Percentiles rank a stretch among this genome's conserved stretches.
Conservation (phyloP, 2,888 invertebrate species). For the Drosophila paranaensis region DNA sequence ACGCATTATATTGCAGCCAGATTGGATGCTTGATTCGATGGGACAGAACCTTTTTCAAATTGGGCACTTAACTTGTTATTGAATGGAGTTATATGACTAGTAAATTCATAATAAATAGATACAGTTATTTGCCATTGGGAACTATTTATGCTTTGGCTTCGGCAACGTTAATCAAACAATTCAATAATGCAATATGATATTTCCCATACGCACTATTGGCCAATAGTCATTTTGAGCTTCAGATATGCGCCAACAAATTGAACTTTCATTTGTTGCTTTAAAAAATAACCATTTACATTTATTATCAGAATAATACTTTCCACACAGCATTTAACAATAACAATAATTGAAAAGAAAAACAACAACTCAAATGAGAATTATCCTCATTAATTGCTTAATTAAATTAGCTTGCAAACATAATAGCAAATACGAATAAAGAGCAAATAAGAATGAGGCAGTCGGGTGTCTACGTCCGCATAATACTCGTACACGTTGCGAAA, state of each 20-base stretch:
- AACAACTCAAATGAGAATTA: neutral
- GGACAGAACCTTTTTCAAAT: neutral
- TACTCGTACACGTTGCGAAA: neutral
- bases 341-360: slow-evolving; percentile 3
- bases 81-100: neutral
- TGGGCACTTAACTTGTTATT: neutral
- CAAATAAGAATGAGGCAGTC: neutral
- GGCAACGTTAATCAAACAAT: neutral
- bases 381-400: slow-evolving; percentile 20
- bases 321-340: neutral
- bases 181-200: neutral
- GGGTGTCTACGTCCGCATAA: neutral
- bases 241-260: slow-evolving; percentile 7
- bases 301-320: neutral
- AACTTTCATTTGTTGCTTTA: slow-evolving; percentile 4
- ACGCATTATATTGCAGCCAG: neutral
- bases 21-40: neutral
- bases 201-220: neutral
- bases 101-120: too few species aligned
- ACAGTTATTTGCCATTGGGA: too few species aligned
- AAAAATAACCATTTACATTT: slow-evolving; percentile 1
- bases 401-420: neutral
- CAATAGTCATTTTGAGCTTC: neutral
- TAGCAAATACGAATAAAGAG: neutral
- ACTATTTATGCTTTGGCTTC: too few species aligned